Conservation (phyloP, 2,797 vertebrate species). For the Microctenopoma stevenorrisi region DNA sequence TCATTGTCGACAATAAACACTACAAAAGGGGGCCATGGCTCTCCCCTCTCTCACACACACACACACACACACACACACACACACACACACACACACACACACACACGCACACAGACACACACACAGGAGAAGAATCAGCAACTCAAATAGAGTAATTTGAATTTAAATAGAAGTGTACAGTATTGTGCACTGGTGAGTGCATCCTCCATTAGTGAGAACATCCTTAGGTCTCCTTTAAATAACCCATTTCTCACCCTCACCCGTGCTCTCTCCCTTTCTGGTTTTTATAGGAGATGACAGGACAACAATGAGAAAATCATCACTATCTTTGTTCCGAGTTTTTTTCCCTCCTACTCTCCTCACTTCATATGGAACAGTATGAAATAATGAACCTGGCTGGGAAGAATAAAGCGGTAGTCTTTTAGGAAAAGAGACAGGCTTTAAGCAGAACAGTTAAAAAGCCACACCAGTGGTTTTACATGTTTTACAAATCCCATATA, state of each 20-base stretch:
- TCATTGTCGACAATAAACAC: constrained; percentile 70
- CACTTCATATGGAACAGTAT: constrained; percentile 45
- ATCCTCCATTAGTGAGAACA: constrained; percentile 72
- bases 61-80: constrained; percentile 29
- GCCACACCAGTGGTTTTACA: constrained; percentile 6
- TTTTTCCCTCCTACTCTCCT: constrained; percentile 22
- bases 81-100: constrained; percentile 36
- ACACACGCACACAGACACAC: constrained; percentile 33
- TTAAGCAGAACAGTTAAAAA: constrained; percentile 29
- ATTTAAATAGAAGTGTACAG: constrained; percentile 79
- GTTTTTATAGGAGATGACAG: constrained; percentile 65
- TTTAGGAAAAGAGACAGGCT: constrained; percentile 30
- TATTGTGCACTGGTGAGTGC: constrained; percentile 64
- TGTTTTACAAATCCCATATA: constrained; percentile 13
- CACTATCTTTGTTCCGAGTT: constrained; percentile 33
- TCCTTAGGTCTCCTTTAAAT: constrained; percentile 71
- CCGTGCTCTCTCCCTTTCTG: constrained; percentile 26
- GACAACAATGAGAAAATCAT: constrained; percentile 69
- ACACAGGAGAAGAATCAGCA: constrained; percentile 9
- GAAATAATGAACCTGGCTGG: constrained; percentile 54
- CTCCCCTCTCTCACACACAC: constrained; percentile 26
- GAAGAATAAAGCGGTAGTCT: constrained; percentile 37
- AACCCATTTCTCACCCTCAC: constrained; percentile 52
- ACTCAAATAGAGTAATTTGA: constrained; percentile 68
- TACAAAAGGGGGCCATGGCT: constrained; percentile 47